Percentiles rank a stretch among this genome's conserved stretches.
Evolutionary conservation across 2,888 invertebrate species (phyloP).

Genomic region (Elegia similella): DNA sequence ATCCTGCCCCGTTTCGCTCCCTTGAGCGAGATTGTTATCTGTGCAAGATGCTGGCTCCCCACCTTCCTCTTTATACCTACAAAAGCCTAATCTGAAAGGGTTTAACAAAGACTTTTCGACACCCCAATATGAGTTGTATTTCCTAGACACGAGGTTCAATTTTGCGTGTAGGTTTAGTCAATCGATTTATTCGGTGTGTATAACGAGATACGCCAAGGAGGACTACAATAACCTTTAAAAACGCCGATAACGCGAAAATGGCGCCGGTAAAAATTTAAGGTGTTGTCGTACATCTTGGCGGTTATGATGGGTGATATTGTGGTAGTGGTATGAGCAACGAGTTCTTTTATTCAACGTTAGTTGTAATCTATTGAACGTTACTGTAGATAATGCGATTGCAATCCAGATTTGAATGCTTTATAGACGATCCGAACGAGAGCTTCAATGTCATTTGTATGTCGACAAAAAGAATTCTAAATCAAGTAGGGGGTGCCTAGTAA

Average conservation of each 20-base stretch:
- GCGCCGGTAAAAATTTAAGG: slow-evolving; percentile 15
- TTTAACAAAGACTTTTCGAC: slow-evolving; percentile 44
- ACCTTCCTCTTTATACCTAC: slow-evolving; percentile 63
- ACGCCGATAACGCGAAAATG: slow-evolving; percentile 27
- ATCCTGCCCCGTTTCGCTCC: slow-evolving; percentile 61
- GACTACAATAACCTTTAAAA: slow-evolving; percentile 31
- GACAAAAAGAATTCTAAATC: no score
- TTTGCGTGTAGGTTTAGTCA: slow-evolving; percentile 28
- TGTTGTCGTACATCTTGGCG: neutral
- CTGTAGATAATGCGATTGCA: no score
- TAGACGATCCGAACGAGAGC: no score
- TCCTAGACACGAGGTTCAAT: slow-evolving; percentile 24
- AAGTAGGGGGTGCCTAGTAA: no score
- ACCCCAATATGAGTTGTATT: slow-evolving; percentile 42
- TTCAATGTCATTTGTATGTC: no score
- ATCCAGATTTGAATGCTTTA: no score
- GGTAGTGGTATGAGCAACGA: neutral
- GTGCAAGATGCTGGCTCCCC: slow-evolving; percentile 66
- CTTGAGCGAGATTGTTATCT: slow-evolving; percentile 71
- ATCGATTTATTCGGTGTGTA: slow-evolving; percentile 54
- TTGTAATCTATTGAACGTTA: neutral
- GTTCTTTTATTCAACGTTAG: neutral
- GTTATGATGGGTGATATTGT: neutral
- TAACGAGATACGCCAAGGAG: slow-evolving; percentile 26
- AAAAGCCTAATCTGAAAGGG: slow-evolving; percentile 70